Percentiles rank a stretch among this genome's conserved stretches.
These are phyloP conservation scores for Drosophila subobscura DNA, from an alignment of 1,140 invertebrate genomes.

Conservation along the genomic window DNA sequence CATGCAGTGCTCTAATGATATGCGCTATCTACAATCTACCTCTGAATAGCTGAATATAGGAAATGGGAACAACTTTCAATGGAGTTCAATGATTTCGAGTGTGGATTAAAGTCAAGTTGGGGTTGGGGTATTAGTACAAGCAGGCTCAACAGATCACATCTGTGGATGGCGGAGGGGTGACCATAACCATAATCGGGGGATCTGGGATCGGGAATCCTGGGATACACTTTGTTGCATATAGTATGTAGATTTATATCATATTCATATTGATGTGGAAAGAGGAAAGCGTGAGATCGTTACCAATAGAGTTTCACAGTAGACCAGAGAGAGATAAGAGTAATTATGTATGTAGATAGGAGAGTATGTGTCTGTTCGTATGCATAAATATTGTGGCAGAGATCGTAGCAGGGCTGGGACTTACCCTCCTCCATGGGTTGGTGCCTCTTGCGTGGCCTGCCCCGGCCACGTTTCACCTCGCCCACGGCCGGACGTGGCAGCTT, in stretches of 20 bases:
- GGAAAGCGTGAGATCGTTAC: slow-evolving; percentile 41
- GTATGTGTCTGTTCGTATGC: slow-evolving; percentile 31
- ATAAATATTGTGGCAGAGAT: neutral
- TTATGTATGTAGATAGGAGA: slow-evolving; percentile 10
- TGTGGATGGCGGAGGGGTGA: neutral
- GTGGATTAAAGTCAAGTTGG: no score
- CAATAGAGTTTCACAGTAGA: slow-evolving; percentile 28
- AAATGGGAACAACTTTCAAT: no score
- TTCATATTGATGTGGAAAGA: slow-evolving; percentile 22
- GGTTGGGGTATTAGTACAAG: slow-evolving; percentile 55
- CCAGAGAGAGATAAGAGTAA: slow-evolving; percentile 4
- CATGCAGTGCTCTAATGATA: slow-evolving; percentile 17
- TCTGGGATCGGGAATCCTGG: slow-evolving; percentile 12
- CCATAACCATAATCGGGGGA: slow-evolving; percentile 46
- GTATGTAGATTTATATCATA: slow-evolving; percentile 7
- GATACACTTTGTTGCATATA: neutral
- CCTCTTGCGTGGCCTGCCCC: slow-evolving; percentile 78
- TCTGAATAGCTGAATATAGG: neutral
- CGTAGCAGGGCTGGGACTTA: slow-evolving; percentile 47
- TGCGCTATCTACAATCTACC: slow-evolving; percentile 15
- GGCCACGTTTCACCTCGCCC: slow-evolving; percentile 75
- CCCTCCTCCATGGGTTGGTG: slow-evolving; percentile 79
- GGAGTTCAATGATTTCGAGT: no score
- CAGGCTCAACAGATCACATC: slow-evolving; percentile 12
- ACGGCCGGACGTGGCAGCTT: slow-evolving; percentile 46